Percentiles rank a stretch among this genome's conserved stretches.
Conservation (phyloP, 2,888 invertebrate species). For the Drosophila aldrichi region DNA sequence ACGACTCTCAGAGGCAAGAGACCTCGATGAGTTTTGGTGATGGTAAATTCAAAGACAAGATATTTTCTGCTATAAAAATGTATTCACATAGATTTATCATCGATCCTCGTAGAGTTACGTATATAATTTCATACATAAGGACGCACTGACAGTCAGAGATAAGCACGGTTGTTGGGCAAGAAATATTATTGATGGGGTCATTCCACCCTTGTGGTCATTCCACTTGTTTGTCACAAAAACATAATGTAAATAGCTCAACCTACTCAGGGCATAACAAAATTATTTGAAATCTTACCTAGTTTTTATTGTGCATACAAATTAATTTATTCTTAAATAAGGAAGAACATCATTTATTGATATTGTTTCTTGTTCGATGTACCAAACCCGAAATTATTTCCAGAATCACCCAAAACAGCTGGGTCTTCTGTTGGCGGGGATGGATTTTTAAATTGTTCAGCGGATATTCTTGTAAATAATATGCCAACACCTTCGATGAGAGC, state of each 20-base stretch:
- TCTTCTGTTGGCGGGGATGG: constrained; percentile 91
- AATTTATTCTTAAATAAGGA: constrained; percentile 12
- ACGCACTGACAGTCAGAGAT: neutral
- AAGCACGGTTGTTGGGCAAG: neutral
- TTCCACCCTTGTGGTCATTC: no score
- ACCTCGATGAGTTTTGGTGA: neutral
- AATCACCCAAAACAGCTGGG: constrained; percentile 90
- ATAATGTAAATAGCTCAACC: neutral
- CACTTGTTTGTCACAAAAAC: neutral
- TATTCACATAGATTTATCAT: no score
- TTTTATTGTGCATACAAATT: constrained; percentile 8
- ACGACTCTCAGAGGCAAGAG: neutral
- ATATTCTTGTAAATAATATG: constrained; percentile 95
- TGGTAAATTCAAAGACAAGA: neutral
- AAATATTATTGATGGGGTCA: neutral
- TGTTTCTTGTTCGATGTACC: constrained; percentile 77
- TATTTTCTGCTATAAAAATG: no score
- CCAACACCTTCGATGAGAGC: constrained; percentile 99
- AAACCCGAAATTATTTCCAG: constrained; percentile 84
- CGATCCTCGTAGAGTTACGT: neutral
- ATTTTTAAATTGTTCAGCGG: constrained; percentile 97
- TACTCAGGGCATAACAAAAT: neutral
- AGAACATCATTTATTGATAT: constrained; percentile 79
- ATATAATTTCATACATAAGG: neutral
- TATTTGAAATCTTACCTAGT: neutral